phyloP scores from a whole-genome alignment of 2,888 invertebrate genomes.

The Chalcosyrphus nemorum region DNA sequence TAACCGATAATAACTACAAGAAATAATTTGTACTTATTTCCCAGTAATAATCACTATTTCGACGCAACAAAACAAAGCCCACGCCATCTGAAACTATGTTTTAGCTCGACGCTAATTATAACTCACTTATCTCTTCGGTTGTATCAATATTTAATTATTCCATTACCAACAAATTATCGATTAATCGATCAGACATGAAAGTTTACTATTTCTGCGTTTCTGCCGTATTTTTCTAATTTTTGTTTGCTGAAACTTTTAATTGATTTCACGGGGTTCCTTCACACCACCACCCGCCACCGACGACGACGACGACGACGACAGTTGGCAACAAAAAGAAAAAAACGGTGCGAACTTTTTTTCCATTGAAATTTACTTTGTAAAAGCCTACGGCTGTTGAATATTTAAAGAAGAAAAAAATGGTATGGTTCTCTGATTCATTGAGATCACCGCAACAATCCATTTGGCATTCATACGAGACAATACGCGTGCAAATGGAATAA shows the following conservation, averaged over 20 bases:
- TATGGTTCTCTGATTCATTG: slow-evolving; percentile 21
- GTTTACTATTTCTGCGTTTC: not conserved
- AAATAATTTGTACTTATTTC: not conserved
- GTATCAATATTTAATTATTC: slow-evolving; percentile 39
- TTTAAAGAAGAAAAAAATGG: not conserved
- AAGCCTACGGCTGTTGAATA: slow-evolving; percentile 32
- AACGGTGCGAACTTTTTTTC: not conserved
- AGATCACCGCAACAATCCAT: slow-evolving; percentile 8
- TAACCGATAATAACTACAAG: not conserved
- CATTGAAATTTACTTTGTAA: not conserved
- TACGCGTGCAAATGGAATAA: slow-evolving; percentile 5
- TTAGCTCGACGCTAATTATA: not conserved
- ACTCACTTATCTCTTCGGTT: not conserved
- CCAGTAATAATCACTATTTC: not conserved
- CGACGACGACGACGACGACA: not conserved
- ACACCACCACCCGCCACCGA: not conserved
- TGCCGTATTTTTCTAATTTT: not conserved
- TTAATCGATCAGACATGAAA: slow-evolving; percentile 38
- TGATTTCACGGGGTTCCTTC: slow-evolving; percentile 26
- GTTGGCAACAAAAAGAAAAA: slow-evolving; percentile 9
- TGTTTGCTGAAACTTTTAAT: slow-evolving; percentile 21
- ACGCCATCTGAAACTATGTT: not conserved
- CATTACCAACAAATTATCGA: slow-evolving; percentile 47
- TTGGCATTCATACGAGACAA: slow-evolving; percentile 25
- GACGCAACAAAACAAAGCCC: not conserved